Base-by-base conservation (phyloP, 2,797 vertebrate genomes). In the Pseudotriccus pelzelni region DNA sequence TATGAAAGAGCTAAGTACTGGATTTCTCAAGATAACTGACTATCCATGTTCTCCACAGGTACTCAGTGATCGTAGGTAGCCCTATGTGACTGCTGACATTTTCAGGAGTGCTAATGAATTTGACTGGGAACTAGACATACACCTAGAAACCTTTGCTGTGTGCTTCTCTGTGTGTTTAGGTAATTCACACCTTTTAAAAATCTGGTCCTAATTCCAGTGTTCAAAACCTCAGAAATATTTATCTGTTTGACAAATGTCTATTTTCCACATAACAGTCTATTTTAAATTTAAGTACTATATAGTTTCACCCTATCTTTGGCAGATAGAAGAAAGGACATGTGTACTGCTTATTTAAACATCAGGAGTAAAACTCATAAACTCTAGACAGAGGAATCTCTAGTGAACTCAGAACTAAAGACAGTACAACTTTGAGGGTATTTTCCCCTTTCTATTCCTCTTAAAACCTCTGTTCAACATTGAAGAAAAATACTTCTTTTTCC, bases 31-130 rank as follows among this genome's bases (percentile, higher is more conserved):
- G 41, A 21, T 60, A 74, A 70, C 1, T 50, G 5, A 44, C 46
- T 75, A 9, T 66, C n/a, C 0, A 0, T 50, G 43, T 44, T n/a
- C 22, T 62, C 56, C 21, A 1, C 7, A 69, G 32, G 46, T n/a
- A 66, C 46, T n/a, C 20, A n/a, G 19, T 37, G 63, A 55, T 37
- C n/a, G 50, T 12, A 77, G 28, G 64, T 43, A 43, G 11, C n/a
- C 13, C 12, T 52, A 2, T 30, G 28, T 60, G 24, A 39, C 44
- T 72, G 60, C 37, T 77, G 72, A 50, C 32, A 30, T 56, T 91
- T 87, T 92, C 47, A 59, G 41, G 24, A 75, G 14, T 19, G 60
- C 28, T 49, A 27, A 21, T 73, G 63, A 77, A 75, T 67, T 73
- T 62, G 11, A 14, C 3, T 50, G 30, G 36, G 27, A 78, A 21